Base-by-base conservation (phyloP, 2,888 invertebrate species). In the Liodrosophila aerea region DNA sequence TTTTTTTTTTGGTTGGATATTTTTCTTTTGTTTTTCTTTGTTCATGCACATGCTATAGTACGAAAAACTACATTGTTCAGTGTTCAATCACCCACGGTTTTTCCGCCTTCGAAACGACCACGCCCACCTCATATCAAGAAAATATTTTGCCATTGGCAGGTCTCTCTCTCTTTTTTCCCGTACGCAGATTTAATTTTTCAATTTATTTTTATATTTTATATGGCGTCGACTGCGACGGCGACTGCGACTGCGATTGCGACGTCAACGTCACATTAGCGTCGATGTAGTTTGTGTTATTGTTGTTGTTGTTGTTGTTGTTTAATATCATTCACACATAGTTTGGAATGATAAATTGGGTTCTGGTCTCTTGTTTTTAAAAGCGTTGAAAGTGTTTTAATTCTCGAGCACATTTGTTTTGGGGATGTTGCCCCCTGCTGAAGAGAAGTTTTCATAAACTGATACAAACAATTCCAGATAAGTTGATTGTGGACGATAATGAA, bases 241-340 rank as follows among this genome's bases (percentile, higher is more conserved):
- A n/a, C 37, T 29, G 33, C 8, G 40, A 13, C 18, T 52, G 36
- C 12, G 27, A 8, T 12, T 30, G 11, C 7, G 13, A 12, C 7
- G 39, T 40, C 33, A 22, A 27, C 41, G 22, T 15, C 51, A 13
- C 37, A 13, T 37, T 22, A 31, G 39, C 46, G 44, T 54, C 46
- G 37, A 33, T 51, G 13, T 37, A 37, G 33, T 34, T 29, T 5
- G 31, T 37, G 13, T 29, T 41, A 36, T 22, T 22, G 22, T 30
- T 36, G 22, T 7, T 52, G 7, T 30, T 56, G 39, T 61, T 69
- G 51, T 66, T 73, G 57, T 73, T 66, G 64, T 47, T 64, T 47
- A 41, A 74, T 68, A 71, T 78, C 72, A 68, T 66, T 78, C 77
- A 62, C 78, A 78, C 85, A 65, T 81, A 44, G 64, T 74, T 74